Base-by-base conservation (phyloP, 1,140 invertebrate genomes). In the Anoplolepis gracilipes region DNA sequence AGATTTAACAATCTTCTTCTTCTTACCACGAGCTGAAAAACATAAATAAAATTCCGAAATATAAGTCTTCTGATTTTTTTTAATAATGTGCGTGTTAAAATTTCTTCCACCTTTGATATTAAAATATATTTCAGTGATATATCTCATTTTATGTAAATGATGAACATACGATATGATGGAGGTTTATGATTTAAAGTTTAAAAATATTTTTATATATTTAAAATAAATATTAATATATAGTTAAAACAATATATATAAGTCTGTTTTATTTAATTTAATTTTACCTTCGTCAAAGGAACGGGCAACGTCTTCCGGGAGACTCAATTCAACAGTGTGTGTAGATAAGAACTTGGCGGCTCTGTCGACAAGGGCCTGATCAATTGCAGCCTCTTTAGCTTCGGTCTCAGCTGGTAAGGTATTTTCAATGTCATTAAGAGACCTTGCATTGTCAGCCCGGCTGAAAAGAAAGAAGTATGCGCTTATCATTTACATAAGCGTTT, bases 241-340 rank as follows among this genome's bases (percentile, higher is more conserved):
- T 46, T 46, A 1, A 42, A 42, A 46, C 2, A 42, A 42, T 36
- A 36, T 39, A 39, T 39, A 42, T 13, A 42, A 6, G 0, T 19
- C 7, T 57, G 3, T 59, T 33, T n/a, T 19, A 36, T 36, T 39
- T 1, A 30, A 46, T n/a, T 13, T 11, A 4, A 28, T n/a, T 2
- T 93, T 94, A 96, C 95, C 95, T 95, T 96, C 96, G 10, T 93
- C 95, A 67, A 95, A 91, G 25, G 94, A 93, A 88, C 95, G 90
- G 95, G 96, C 87, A 96, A 97, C 79, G 96, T 96, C 95, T 96
- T 97, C 96, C 30, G 97, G 97, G 16, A 98, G 94, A 92, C 97
- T 97, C 85, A 98, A 96, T 92, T 98, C 97, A 61, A 98, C 95
- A 19, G 97, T 97, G 93, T 97, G 97, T 73, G 97, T 97, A 86